Base-by-base conservation (phyloP, 2,888 invertebrate genomes). In the Temnothorax unifasciatus region DNA sequence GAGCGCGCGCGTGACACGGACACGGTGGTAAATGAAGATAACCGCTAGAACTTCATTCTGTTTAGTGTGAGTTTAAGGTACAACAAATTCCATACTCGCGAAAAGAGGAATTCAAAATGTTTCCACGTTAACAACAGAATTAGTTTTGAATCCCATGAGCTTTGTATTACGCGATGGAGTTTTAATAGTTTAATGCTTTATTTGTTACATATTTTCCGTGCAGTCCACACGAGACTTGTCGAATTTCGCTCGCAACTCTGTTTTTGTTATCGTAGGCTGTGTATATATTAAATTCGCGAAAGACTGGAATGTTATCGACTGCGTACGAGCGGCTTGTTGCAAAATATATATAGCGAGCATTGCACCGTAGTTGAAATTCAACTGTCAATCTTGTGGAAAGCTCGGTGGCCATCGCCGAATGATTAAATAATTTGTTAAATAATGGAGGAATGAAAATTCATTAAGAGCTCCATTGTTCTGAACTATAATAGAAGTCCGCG, bases 351-450 rank as follows among this genome's bases (percentile, higher is more conserved):
- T 54, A 44, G 3, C n/a, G n/a, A 77, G 44, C 25, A 54, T 38
- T 13, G 8, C 21, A 18, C 4, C 61, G 9, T 13, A 29, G 13
- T 44, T 68, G n/a, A 41, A 77, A 69, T 54, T 69, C 25, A 25
- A 1, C 18, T 52, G 52, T 68, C 69, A 54, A 68, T 77, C n/a
- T 68, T 69, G n/a, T 8, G 9, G 8, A 41, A 3, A 41, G 3
- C 13, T 54, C 29, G 52, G 5, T 75, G 44, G 4, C 41, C 47
- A 63, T 34, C 15, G 47, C 34, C 34, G 34, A 75, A 34, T 64
- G 21, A 64, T 50, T 64, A 52, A 76, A 25, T 64, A 64, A 73
- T 73, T 73, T 64, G 50, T 38, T 25, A 38, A 64, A 52, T 76
- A 64, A 76, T 15, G 6, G 3, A 2, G 18, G 6, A 64, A 61